phyloP scores from a whole-genome alignment of 2,113 vertebrate genomes.

The Athene cunicularia region DNA sequence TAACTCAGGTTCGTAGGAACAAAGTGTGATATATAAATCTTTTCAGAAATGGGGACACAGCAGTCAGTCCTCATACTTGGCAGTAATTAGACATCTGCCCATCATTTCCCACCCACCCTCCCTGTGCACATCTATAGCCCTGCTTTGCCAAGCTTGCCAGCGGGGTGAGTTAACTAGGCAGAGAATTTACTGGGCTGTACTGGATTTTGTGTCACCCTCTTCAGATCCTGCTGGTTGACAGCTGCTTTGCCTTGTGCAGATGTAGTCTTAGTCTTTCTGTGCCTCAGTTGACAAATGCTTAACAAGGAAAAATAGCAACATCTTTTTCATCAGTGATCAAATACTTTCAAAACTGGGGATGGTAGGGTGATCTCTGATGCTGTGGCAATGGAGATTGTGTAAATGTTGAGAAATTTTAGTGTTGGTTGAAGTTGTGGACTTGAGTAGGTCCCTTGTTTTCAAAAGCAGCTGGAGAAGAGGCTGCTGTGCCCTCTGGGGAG shows the following conservation, averaged over 20 bases:
- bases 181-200: neutral
- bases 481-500: neutral
- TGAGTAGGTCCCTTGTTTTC: neutral
- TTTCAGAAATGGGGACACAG: neutral
- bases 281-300: neutral
- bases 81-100: neutral
- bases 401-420: neutral
- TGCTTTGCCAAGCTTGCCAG: neutral
- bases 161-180: accelerated
- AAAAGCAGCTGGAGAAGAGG: neutral
- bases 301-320: neutral
- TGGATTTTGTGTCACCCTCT: neutral
- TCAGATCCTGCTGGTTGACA: neutral
- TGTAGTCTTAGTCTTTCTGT: neutral
- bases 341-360: neutral
- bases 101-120: neutral
- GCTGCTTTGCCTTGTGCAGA: neutral
- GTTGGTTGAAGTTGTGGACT: neutral
- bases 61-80: neutral
- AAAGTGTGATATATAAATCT: neutral
- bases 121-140: neutral
- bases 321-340: neutral
- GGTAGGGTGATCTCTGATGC: neutral
- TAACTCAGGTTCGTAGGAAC: neutral
- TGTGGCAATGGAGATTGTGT: neutral